A percentile compares a stretch with the other conserved stretches of the same genome.
Evolutionary conservation across 2,113 vertebrate genomes (phyloP).

Genomic region (Sinosuthora webbiana): DNA sequence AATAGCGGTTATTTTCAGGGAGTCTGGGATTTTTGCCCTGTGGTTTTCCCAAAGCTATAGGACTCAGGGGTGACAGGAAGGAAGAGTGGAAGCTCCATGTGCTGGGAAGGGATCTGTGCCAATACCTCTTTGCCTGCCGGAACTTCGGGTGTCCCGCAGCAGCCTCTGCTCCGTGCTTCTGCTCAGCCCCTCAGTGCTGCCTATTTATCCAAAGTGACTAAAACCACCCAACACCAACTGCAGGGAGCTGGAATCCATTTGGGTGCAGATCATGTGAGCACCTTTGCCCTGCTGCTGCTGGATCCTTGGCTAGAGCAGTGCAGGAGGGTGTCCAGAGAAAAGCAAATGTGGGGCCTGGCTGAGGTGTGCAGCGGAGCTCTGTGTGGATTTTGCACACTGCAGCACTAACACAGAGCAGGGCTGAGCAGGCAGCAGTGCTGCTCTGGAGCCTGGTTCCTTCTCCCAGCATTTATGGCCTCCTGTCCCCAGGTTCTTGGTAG

Average conservation of each 20-base stretch:
- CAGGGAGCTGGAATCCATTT: neutral
- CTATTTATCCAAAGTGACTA: neutral
- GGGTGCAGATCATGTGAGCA: rapidly evolving
- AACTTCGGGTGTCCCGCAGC: rapidly evolving
- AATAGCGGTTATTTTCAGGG: neutral
- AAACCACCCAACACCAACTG: neutral
- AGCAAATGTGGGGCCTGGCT: rapidly evolving
- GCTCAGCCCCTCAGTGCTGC: neutral
- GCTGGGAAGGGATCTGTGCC: neutral
- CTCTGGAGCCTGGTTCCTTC: neutral
- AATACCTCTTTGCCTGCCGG: neutral
- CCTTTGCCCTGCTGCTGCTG: neutral
- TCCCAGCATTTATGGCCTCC: rapidly evolving
- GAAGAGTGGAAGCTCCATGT: rapidly evolving
- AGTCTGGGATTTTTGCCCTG: neutral
- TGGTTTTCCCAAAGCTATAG: neutral
- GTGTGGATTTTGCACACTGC: neutral
- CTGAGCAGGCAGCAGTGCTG: neutral
- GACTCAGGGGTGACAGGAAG: neutral
- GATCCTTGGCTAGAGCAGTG: neutral
- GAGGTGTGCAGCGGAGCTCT: neutral
- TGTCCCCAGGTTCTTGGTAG: neutral
- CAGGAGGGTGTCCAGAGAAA: rapidly evolving
- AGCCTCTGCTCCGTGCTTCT: neutral
- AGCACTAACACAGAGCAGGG: neutral